Evolutionary conservation across 2,888 invertebrate species (phyloP).

Genomic region (Chrysodeixis includens): DNA sequence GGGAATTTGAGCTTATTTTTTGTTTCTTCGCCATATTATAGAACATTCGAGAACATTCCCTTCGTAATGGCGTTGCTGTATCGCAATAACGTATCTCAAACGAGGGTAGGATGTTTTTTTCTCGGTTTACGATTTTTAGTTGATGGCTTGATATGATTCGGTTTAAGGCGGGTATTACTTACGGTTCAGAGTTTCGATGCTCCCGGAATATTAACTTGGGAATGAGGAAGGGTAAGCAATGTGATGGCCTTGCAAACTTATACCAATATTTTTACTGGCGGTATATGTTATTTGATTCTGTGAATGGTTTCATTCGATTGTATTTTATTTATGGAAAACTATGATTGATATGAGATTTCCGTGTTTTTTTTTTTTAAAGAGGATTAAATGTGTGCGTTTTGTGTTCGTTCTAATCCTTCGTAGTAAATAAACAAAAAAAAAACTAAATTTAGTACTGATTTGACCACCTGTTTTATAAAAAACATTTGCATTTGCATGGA

Average conservation of each 20-base stretch:
- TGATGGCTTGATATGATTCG: conserved; percentile 50
- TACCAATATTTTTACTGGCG: conserved; percentile 8
- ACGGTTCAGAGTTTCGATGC: conserved; percentile 33
- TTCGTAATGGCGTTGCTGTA: conserved; percentile 59
- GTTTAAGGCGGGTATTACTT: conserved; percentile 44
- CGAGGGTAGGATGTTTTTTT: conserved; percentile 51
- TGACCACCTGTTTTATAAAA: no score
- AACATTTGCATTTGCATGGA: no score
- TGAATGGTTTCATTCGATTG: conserved; percentile 4
- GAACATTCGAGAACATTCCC: conserved; percentile 67
- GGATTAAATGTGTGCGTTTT: no score
- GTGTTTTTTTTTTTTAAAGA: no score
- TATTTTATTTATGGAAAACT: neutral
- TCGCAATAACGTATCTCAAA: conserved; percentile 59
- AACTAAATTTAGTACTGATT: no score
- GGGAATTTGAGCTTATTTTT: conserved; percentile 78
- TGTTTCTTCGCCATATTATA: conserved; percentile 70
- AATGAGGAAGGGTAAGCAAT: conserved; percentile 25
- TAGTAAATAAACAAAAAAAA: no score
- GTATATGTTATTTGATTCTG: neutral
- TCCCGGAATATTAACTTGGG: conserved; percentile 42
- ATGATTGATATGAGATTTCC: neutral
- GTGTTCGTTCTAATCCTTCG: no score
- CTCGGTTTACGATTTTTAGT: conserved; percentile 55
- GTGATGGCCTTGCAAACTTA: conserved; percentile 17